These are phyloP conservation scores for Tachystola acroxantha DNA, from an alignment of 2,888 invertebrate species.

Conservation along the genomic window DNA sequence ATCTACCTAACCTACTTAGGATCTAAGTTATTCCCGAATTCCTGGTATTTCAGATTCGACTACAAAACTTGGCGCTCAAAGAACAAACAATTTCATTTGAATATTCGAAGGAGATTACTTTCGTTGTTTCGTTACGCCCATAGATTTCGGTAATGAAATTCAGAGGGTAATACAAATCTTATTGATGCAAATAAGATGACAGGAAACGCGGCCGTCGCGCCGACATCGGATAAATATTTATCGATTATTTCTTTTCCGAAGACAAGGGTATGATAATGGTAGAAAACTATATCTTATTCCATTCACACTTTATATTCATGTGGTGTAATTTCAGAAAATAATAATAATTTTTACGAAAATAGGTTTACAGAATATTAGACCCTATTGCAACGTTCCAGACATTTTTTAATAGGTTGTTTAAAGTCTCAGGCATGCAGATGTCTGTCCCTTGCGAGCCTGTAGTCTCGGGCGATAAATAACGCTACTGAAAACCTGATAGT, in stretches of 20 bases:
- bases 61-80: background rate
- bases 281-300: conserved; percentile 15
- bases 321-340: background rate
- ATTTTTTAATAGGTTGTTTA: too few species aligned
- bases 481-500: too few species aligned
- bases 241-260: conserved; percentile 24
- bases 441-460: too few species aligned
- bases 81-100: conserved; percentile 6
- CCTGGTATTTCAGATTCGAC: background rate
- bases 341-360: background rate
- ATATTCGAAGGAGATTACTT: conserved; percentile 4
- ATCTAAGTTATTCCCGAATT: too few species aligned
- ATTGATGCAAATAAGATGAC: conserved; percentile 24
- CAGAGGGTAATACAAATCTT: conserved; percentile 24
- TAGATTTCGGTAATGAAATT: conserved; percentile 22
- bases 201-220: conserved; percentile 21
- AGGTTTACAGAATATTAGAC: too few species aligned
- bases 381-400: too few species aligned
- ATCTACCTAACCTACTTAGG: too few species aligned
- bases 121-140: conserved; percentile 2
- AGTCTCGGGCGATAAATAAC: too few species aligned
- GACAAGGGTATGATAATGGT: conserved; percentile 13
- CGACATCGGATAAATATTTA: conserved; percentile 29
- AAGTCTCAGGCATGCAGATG: too few species aligned
- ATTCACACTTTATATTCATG: conserved; percentile 10